These are phyloP conservation scores for Sinotaia quadrata DNA, from an alignment of 2,888 invertebrate genomes.

Conservation along the genomic window DNA sequence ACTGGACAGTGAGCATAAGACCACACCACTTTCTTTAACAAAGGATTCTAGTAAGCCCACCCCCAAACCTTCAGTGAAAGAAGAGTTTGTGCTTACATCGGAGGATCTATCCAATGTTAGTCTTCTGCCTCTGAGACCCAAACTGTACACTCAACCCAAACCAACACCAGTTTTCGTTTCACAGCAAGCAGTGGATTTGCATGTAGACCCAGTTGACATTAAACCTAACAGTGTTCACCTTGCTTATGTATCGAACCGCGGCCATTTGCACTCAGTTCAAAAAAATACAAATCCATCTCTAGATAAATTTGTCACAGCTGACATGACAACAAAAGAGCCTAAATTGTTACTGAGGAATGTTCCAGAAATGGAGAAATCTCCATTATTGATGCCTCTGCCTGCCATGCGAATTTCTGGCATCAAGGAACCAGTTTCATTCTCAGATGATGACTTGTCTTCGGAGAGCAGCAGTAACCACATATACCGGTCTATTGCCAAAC, in stretches of 20 bases:
- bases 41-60: too few relatives aligned
- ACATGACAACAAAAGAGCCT: neutral
- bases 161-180: neutral
- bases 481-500: conserved; percentile 12
- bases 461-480: conserved; percentile 19
- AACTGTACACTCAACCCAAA: neutral
- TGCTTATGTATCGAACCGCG: neutral
- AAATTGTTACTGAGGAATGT: too few relatives aligned
- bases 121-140: conserved; percentile 29
- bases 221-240: neutral
- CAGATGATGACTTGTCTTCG: conserved; percentile 18
- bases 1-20: neutral
- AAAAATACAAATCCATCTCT: conserved; percentile 5
- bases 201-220: neutral
- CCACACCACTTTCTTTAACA: too few relatives aligned
- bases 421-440: conserved; percentile 16
- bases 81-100: conserved; percentile 61
- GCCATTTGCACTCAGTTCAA: neutral
- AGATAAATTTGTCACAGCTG: neutral
- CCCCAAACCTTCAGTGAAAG: conserved; percentile 40
- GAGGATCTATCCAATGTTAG: conserved; percentile 50
- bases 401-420: conserved; percentile 13
- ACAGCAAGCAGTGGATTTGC: neutral
- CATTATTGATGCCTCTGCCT: conserved; percentile 1
- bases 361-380: neutral